Conservation (phyloP, 2,113 vertebrate genomes). For the Erinaceus europaeus region DNA sequence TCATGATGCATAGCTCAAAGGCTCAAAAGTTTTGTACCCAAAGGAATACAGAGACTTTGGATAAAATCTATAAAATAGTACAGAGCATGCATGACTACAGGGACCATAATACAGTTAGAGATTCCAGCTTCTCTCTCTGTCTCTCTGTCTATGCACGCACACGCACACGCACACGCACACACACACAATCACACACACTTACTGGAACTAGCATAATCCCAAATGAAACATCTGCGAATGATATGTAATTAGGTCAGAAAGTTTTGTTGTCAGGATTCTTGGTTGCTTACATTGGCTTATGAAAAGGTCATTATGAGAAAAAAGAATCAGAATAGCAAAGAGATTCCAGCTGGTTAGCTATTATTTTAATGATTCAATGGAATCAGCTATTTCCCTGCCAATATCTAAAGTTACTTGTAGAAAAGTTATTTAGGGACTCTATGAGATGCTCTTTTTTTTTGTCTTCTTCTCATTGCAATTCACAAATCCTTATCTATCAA, state of each 20-base stretch:
- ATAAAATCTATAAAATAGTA: neutral
- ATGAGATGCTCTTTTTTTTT: neutral
- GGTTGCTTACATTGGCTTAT: conserved; percentile 62
- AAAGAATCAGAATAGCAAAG: conserved; percentile 57
- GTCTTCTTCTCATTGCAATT: neutral
- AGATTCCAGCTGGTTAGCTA: conserved; percentile 71
- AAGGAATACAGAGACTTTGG: conserved; percentile 20
- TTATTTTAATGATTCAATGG: conserved; percentile 66
- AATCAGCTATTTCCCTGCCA: conserved; percentile 64
- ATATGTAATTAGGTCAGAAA: conserved; percentile 68
- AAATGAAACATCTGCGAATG: conserved; percentile 64
- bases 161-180: conserved; percentile 29
- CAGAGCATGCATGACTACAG: neutral
- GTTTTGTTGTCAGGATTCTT: conserved; percentile 67
- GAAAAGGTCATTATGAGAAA: conserved; percentile 68
- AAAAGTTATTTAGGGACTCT: conserved; percentile 45
- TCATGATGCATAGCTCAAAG: conserved; percentile 23
- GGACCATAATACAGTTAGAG: neutral
- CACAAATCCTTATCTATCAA: neutral
- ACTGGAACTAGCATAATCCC: conserved; percentile 3
- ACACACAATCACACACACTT: conserved; percentile 38
- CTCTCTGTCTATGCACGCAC: too few relatives aligned
- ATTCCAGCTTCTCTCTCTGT: neutral
- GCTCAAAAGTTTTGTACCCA: neutral
- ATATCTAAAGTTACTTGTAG: conserved; percentile 58